Evolutionary conservation across 2,888 invertebrate genomes (phyloP).

Genomic region (Drosophila bunnanda): DNA sequence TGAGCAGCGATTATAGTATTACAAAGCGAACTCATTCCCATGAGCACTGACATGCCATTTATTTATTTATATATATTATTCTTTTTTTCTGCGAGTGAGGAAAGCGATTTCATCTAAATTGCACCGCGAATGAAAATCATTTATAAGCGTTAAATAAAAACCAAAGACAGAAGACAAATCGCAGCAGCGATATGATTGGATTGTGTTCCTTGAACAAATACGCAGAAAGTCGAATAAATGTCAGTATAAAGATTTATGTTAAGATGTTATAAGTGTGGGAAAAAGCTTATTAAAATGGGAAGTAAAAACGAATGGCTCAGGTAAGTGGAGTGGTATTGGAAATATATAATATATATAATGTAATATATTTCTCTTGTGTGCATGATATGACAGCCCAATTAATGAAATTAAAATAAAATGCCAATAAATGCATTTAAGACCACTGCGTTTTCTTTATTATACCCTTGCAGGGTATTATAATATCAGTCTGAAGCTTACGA

Average conservation of each 20-base stretch:
- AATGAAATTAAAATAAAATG: no score
- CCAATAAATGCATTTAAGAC: no score
- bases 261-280: not conserved
- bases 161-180: conserved; percentile 57
- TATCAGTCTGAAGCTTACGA: no score
- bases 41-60: conserved; percentile 16
- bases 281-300: conserved; percentile 6
- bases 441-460: no score
- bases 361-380: no score
- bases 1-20: conserved; percentile 61
- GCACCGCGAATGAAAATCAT: conserved; percentile 61
- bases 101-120: conserved; percentile 65
- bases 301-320: not conserved
- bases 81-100: conserved; percentile 13
- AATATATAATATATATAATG: no score
- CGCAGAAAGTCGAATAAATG: conserved; percentile 4
- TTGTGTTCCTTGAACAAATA: not conserved
- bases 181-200: conserved; percentile 24
- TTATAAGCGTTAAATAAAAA: conserved; percentile 51
- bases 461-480: no score
- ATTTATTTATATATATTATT: conserved; percentile 25
- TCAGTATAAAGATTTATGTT: conserved; percentile 13
- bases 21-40: conserved; percentile 26
- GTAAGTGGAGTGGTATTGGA: no score
- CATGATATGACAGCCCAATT: no score